A percentile compares a stretch with the other conserved stretches of the same genome.
These are phyloP conservation scores for Monochamus saltuarius DNA, from an alignment of 1,140 invertebrate species.

Conservation along the genomic window DNA sequence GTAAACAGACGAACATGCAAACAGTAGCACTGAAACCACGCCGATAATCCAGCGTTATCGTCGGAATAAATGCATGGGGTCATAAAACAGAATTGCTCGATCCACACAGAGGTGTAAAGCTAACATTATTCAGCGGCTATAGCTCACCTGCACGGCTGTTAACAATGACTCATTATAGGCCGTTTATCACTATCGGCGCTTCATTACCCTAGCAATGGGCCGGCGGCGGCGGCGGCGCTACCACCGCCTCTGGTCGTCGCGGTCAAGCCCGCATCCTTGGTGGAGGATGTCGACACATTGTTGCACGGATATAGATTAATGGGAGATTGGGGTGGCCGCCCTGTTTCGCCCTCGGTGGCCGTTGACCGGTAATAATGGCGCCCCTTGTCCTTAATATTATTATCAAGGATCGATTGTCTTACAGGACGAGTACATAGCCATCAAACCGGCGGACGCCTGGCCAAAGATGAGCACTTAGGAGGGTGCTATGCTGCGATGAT, in stretches of 20 bases:
- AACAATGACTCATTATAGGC: constrained; percentile 34
- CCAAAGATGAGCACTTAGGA: constrained; percentile 32
- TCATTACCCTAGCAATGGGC: constrained; percentile 29
- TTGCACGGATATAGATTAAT: constrained; percentile 42
- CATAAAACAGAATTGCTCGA: not conserved
- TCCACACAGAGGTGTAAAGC: constrained; percentile 15
- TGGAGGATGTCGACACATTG: constrained; percentile 31
- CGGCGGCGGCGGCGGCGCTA: constrained; percentile 17
- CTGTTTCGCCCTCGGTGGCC: constrained; percentile 27
- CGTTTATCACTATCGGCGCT: constrained; percentile 33
- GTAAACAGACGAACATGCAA: no score
- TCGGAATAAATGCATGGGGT: no score
- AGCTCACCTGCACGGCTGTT: constrained; percentile 29
- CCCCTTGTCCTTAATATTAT: constrained; percentile 36
- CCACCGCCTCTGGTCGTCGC: constrained; percentile 8
- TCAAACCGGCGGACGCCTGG: constrained; percentile 34
- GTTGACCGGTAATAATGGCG: constrained; percentile 35
- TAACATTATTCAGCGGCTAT: constrained; percentile 16
- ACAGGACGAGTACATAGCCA: constrained; percentile 26
- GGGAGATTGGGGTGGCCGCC: constrained; percentile 24
- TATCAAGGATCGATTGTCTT: constrained; percentile 37
- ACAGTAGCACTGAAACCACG: no score
- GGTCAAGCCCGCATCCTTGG: constrained; percentile 1
- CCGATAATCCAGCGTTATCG: no score
- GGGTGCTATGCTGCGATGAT: constrained; percentile 35